Percentiles rank a stretch among this genome's conserved stretches.
These are phyloP conservation scores for Antedon mediterranea DNA, from an alignment of 53 echinoderm and acorn worm species.

Conservation along the genomic window DNA sequence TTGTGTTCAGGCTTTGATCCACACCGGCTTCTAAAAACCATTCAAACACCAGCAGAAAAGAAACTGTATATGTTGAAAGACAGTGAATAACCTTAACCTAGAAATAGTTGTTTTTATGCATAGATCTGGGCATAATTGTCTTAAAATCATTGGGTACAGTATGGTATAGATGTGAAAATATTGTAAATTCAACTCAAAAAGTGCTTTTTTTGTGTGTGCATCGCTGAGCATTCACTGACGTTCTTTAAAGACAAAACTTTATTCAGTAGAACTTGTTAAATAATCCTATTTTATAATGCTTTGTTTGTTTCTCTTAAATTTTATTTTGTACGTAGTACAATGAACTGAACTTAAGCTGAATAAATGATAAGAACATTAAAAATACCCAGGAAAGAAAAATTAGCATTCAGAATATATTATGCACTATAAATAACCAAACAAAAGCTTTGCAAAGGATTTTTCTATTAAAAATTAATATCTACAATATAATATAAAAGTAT, in stretches of 20 bases:
- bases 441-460: too few relatives aligned
- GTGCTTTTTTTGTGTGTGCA: background rate
- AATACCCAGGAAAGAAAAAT: too few relatives aligned
- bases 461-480: too few relatives aligned
- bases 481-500: too few relatives aligned
- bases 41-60: background rate
- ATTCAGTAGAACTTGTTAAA: background rate
- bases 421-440: too few relatives aligned
- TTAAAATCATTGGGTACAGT: background rate
- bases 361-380: too few relatives aligned
- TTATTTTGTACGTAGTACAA: background rate
- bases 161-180: background rate
- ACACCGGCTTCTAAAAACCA: background rate
- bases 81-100: background rate
- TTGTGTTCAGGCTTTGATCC: background rate
- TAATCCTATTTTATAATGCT: background rate
- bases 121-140: background rate
- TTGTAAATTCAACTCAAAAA: background rate
- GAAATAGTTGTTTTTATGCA: background rate
- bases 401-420: too few relatives aligned
- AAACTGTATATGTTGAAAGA: background rate
- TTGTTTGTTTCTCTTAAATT: background rate
- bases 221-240: background rate
- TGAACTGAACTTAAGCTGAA: too few relatives aligned
- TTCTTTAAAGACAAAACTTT: background rate